Evolutionary conservation across 2,797 vertebrate genomes (phyloP).

Genomic region (Brachymystax lenok): DNA sequence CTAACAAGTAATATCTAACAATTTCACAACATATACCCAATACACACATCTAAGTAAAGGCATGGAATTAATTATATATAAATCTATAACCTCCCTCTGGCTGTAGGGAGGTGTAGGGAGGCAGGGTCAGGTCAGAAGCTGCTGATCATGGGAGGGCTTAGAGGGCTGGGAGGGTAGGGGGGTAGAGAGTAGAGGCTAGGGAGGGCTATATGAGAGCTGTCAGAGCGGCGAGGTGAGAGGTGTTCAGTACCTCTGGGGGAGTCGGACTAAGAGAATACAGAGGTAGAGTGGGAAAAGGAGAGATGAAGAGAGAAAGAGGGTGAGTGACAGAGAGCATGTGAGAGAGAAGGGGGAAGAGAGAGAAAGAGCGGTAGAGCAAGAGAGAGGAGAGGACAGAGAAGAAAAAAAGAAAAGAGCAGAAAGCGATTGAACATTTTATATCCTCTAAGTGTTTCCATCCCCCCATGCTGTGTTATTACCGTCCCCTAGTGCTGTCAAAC

Average conservation of each 20-base stretch:
- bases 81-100: constrained; percentile 23
- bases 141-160: not conserved
- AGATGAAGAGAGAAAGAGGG: too few relatives aligned
- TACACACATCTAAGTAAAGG: too few relatives aligned
- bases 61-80: too few relatives aligned
- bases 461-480: not conserved
- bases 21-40: too few relatives aligned
- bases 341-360: not conserved
- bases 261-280: not conserved
- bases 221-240: too few relatives aligned
- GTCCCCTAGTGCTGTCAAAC: not conserved
- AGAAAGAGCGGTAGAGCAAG: not conserved
- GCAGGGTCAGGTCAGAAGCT: not conserved
- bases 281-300: too few relatives aligned
- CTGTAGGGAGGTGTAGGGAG: constrained; percentile 40
- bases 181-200: not conserved
- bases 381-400: not conserved
- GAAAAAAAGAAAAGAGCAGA: not conserved
- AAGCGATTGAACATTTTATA: not conserved
- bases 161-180: not conserved
- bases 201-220: too few relatives aligned
- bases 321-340: too few relatives aligned
- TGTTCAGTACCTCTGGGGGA: not conserved
- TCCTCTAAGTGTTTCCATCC: not conserved
- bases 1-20: too few relatives aligned